Percentiles rank a stretch among this genome's conserved stretches.
phyloP scores from a whole-genome alignment of 2,113 vertebrate genomes.

The Microcebus lehilahytsara region DNA sequence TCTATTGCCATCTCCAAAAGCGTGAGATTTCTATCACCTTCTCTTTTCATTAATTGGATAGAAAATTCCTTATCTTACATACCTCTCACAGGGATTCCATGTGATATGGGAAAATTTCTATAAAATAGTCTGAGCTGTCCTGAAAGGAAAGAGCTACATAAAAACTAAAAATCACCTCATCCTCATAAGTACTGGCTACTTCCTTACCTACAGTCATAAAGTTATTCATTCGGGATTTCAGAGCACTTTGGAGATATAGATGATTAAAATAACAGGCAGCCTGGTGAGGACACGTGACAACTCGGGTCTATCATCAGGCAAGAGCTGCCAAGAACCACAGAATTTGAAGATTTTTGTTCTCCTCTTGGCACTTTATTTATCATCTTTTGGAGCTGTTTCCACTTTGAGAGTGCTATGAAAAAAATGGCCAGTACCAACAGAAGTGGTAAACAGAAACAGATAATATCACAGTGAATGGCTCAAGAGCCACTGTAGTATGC shows the following conservation, averaged over 20 bases:
- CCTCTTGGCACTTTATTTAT: neutral
- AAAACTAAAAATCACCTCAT: neutral
- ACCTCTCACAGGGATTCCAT: neutral
- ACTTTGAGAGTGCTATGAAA: too few species aligned
- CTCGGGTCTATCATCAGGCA: too few species aligned
- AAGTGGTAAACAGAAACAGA: neutral
- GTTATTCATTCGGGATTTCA: neutral
- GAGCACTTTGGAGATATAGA: neutral
- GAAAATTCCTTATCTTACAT: neutral
- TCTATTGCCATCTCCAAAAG: neutral
- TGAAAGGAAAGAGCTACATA: neutral
- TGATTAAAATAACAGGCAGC: neutral
- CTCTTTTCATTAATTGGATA: neutral
- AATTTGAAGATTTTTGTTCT: neutral
- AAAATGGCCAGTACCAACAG: neutral
- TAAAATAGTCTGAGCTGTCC: neutral
- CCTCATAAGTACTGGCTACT: neutral
- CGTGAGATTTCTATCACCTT: neutral
- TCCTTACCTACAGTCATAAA: neutral
- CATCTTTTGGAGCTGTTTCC: neutral
- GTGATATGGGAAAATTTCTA: neutral
- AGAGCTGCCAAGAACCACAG: neutral
- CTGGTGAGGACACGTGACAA: neutral
- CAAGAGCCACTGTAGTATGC: neutral
- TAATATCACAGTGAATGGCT: neutral